Percentiles rank a stretch among this genome's conserved stretches.
Evolutionary conservation across 2,797 vertebrate genomes (phyloP).

Genomic region (Acanthornis magna): DNA sequence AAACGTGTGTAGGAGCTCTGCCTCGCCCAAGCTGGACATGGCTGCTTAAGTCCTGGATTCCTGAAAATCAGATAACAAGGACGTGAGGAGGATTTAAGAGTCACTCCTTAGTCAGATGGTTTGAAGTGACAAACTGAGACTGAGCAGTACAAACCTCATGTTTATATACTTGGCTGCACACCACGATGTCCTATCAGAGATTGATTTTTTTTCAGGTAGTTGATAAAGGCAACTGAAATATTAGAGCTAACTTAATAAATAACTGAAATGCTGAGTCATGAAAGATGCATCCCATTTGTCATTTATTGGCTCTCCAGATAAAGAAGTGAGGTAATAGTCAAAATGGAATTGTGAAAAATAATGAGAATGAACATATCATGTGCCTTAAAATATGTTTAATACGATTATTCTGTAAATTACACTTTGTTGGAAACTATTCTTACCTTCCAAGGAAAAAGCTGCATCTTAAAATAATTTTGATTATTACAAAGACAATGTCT

Average conservation of each 20-base stretch:
- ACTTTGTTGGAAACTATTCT: neutral
- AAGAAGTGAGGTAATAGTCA: neutral
- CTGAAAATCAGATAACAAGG: constrained; percentile 14
- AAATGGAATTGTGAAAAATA: neutral
- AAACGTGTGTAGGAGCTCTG: constrained; percentile 67
- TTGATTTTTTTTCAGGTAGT: constrained; percentile 23
- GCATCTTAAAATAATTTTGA: neutral
- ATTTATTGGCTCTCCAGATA: constrained; percentile 31
- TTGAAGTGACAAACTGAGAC: neutral
- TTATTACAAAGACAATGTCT: neutral
- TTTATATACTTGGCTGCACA: constrained; percentile 46
- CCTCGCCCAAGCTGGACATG: constrained; percentile 52
- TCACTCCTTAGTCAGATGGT: constrained; percentile 2
- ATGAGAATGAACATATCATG: neutral
- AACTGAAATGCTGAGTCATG: neutral
- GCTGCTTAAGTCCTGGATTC: neutral
- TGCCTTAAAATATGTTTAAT: neutral
- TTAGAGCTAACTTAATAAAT: constrained; percentile 61
- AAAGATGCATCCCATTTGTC: neutral
- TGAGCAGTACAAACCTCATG: neutral
- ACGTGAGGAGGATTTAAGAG: neutral
- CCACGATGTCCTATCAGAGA: neutral
- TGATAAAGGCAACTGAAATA: constrained; percentile 1
- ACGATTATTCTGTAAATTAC: neutral
- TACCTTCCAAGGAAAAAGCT: neutral